These are phyloP conservation scores for Tetramorium parvispinum DNA, from an alignment of 1,140 invertebrate genomes.

Conservation along the genomic window DNA sequence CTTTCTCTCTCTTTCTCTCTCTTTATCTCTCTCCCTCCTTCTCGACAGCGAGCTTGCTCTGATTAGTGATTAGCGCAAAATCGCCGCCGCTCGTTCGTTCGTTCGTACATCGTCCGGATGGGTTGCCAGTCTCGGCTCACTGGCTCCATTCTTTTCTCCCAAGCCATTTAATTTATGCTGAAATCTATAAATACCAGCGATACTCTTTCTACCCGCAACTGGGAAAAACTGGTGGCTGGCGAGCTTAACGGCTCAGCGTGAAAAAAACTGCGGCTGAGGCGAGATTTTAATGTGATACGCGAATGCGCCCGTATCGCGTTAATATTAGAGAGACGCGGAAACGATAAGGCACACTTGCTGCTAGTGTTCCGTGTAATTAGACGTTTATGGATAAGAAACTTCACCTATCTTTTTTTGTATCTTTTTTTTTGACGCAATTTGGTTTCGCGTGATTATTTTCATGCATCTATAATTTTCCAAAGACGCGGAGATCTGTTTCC, in stretches of 20 bases:
- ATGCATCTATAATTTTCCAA: not conserved
- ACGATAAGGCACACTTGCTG: slow-evolving; percentile 40
- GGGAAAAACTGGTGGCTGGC: slow-evolving; percentile 54
- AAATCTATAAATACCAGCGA: slow-evolving; percentile 74
- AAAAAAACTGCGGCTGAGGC: slow-evolving; percentile 68
- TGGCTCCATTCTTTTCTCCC: slow-evolving; percentile 74
- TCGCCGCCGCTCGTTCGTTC: slow-evolving; percentile 68
- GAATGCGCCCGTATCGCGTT: slow-evolving; percentile 51
- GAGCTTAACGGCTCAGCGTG: slow-evolving; percentile 43
- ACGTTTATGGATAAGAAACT: not conserved
- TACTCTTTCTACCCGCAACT: slow-evolving; percentile 52
- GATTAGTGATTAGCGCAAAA: slow-evolving; percentile 77
- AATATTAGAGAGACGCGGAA: slow-evolving; percentile 56
- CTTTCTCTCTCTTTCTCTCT: not conserved
- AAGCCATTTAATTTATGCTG: slow-evolving; percentile 76
- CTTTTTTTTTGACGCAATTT: not conserved
- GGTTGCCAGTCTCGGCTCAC: slow-evolving; percentile 74
- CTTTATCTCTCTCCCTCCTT: slow-evolving; percentile 32
- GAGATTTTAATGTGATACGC: slow-evolving; percentile 60
- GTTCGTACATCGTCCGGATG: slow-evolving; percentile 74
- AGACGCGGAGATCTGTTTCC: not conserved
- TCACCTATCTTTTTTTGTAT: not conserved
- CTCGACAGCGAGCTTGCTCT: slow-evolving; percentile 68
- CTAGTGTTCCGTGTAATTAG: slow-evolving; percentile 7
- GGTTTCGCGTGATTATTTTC: not conserved